Percentiles rank a stretch among this genome's conserved stretches.
Conservation (phyloP, 2,888 invertebrate species). For the Acronicta aceris region DNA sequence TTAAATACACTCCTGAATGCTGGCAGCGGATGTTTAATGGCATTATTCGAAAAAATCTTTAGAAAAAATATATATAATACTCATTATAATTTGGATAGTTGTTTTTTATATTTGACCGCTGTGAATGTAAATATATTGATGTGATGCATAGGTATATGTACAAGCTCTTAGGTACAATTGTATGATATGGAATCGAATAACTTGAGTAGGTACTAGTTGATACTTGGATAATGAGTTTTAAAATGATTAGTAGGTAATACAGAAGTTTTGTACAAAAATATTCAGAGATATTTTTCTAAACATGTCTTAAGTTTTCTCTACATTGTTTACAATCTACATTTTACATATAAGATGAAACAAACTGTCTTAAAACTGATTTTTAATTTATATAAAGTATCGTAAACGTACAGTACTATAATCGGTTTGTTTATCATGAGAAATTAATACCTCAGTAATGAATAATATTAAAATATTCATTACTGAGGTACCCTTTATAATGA, state of each 20-base stretch:
- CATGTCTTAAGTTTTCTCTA: slow-evolving; percentile 54
- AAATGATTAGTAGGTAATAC: slow-evolving; percentile 62
- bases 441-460: no score
- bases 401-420: no score
- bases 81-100: slow-evolving; percentile 54
- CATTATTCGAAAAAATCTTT: slow-evolving; percentile 71
- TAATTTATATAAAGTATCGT: background rate
- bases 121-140: slow-evolving; percentile 68
- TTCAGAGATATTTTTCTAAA: slow-evolving; percentile 75
- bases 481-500: no score
- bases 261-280: slow-evolving; percentile 82
- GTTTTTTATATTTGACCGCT: slow-evolving; percentile 62
- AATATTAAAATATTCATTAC: no score
- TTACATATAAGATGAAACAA: slow-evolving; percentile 46
- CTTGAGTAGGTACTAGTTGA: slow-evolving; percentile 74
- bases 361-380: slow-evolving; percentile 42
- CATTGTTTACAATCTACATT: slow-evolving; percentile 52
- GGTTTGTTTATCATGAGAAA: background rate
- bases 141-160: slow-evolving; percentile 72
- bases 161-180: slow-evolving; percentile 78
- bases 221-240: slow-evolving; percentile 67
- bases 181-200: slow-evolving; percentile 83
- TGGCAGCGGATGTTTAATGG: slow-evolving; percentile 58
- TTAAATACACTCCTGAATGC: slow-evolving; percentile 17
- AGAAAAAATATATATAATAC: slow-evolving; percentile 75